A percentile compares a stretch with the other conserved stretches of the same genome.
phyloP scores from a whole-genome alignment of 1,140 invertebrate genomes.

The Aphidius ervi region DNA sequence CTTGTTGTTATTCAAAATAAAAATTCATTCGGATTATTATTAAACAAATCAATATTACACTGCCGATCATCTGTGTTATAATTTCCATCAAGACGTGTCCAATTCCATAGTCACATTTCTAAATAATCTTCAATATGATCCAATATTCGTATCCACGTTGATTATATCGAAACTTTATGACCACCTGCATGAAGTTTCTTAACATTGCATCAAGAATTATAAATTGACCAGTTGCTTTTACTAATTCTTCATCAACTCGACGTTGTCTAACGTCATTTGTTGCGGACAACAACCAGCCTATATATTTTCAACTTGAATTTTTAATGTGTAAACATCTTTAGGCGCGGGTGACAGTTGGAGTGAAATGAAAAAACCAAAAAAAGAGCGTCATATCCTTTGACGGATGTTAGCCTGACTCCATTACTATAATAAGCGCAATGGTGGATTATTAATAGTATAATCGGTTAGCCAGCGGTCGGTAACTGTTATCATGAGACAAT shows the following conservation, averaged over 20 bases:
- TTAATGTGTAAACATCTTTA: too few relatives aligned
- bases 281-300: slow-evolving; percentile 49
- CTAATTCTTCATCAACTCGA: slow-evolving; percentile 57
- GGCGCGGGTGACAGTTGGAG: too few relatives aligned
- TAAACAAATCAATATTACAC: slow-evolving; percentile 55
- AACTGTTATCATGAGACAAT: too few relatives aligned
- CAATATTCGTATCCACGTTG: slow-evolving; percentile 64
- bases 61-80: slow-evolving; percentile 42
- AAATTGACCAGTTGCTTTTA: slow-evolving; percentile 66
- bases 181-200: slow-evolving; percentile 55
- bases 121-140: slow-evolving; percentile 70
- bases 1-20: slow-evolving; percentile 63
- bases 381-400: too few relatives aligned
- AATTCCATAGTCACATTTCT: slow-evolving; percentile 53
- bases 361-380: too few relatives aligned
- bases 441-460: too few relatives aligned
- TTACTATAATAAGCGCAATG: too few relatives aligned
- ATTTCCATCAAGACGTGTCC: slow-evolving; percentile 64
- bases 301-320: neutral
- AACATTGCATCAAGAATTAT: slow-evolving; percentile 66
- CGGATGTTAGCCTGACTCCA: too few relatives aligned
- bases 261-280: slow-evolving; percentile 21
- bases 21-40: slow-evolving; percentile 52
- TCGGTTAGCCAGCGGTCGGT: too few relatives aligned
- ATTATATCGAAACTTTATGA: slow-evolving; percentile 73